Evolutionary conservation across 2,888 invertebrate genomes (phyloP).

Genomic region (Laspeyria flexula): DNA sequence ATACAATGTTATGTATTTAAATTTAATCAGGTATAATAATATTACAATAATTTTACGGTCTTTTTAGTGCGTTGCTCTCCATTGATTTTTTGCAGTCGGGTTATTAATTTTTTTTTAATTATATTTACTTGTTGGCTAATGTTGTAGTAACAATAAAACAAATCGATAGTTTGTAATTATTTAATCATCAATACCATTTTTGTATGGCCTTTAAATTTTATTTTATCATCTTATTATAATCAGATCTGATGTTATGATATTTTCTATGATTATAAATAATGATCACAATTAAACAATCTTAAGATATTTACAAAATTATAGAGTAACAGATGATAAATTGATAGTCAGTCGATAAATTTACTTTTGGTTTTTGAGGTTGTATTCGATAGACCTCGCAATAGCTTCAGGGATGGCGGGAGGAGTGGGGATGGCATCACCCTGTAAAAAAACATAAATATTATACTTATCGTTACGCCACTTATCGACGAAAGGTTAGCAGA

Average conservation of each 20-base stretch:
- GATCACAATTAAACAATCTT: background rate
- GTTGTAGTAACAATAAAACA: background rate
- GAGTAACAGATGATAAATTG: background rate
- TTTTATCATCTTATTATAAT: conserved; percentile 3
- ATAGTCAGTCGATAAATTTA: conserved; percentile 21
- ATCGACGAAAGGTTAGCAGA: too few species aligned
- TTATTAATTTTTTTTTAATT: too few species aligned
- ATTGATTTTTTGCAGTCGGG: too few species aligned
- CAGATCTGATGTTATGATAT: background rate
- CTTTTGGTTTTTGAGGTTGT: conserved; percentile 49
- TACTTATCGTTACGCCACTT: too few species aligned
- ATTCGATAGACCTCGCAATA: conserved; percentile 78
- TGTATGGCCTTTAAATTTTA: conserved; percentile 13
- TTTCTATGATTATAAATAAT: conserved; percentile 4
- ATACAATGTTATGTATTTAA: too few species aligned
- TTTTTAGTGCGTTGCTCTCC: too few species aligned
- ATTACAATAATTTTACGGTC: too few species aligned
- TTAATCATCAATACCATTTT: conserved; percentile 30
- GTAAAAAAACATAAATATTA: background rate
- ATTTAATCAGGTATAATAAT: too few species aligned
- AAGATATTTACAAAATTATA: background rate
- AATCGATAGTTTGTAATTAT: conserved; percentile 16
- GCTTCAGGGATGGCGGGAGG: conserved; percentile 81
- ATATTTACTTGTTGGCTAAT: too few species aligned
- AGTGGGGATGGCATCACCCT: conserved; percentile 72